phyloP scores from a whole-genome alignment of 1,140 invertebrate genomes.

The Chironomus tepperi region DNA sequence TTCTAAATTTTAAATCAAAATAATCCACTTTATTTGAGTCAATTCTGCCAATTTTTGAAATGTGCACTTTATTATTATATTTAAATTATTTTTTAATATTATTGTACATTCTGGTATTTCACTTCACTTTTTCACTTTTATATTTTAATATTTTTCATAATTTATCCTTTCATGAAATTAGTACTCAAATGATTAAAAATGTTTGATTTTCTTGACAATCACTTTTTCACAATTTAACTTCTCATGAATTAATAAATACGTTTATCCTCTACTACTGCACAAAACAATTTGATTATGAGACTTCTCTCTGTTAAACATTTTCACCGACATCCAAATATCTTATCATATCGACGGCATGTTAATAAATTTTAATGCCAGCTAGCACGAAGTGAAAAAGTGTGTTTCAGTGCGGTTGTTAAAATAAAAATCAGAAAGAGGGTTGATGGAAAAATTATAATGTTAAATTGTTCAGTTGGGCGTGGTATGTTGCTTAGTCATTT shows the following conservation, averaged over 20 bases:
- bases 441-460: conserved; percentile 20
- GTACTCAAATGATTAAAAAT: no score
- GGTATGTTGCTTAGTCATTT: background rate
- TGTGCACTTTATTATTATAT: background rate
- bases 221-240: background rate
- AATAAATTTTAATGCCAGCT: conserved; percentile 23
- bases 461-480: background rate
- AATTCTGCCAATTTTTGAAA: no score
- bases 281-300: background rate
- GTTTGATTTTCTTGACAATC: no score
- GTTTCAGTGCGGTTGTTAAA: background rate
- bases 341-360: conserved; percentile 21
- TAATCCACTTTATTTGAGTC: conserved; percentile 1
- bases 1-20: background rate
- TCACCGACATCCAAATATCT: background rate
- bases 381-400: conserved; percentile 19
- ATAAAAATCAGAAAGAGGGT: conserved; percentile 4
- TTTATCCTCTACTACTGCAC: background rate
- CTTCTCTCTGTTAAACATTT: background rate
- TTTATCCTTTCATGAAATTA: background rate
- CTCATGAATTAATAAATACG: background rate
- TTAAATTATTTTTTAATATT: background rate
- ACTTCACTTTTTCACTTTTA: background rate
- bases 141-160: background rate
- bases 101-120: background rate